Conservation (phyloP, 2,888 invertebrate genomes). For the Apodemia hepburni region DNA sequence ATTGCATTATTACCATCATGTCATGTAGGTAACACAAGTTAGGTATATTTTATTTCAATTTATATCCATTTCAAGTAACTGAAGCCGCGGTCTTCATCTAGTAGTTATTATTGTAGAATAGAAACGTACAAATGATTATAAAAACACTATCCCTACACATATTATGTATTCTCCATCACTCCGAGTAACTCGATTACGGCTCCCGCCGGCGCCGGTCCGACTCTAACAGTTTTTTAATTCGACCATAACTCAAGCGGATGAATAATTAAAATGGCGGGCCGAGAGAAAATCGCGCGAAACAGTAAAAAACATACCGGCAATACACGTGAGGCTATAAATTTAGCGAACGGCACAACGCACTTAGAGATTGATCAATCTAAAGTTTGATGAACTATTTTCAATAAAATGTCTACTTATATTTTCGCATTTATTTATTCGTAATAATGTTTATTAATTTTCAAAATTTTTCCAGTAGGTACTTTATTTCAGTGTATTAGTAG, state of each 20-base stretch:
- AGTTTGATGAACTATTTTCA: neutral
- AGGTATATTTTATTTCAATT: too few relatives aligned
- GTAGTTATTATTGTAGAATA: constrained; percentile 2
- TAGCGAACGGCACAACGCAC: constrained; percentile 70
- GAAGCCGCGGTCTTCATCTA: too few relatives aligned
- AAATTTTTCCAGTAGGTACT: too few relatives aligned
- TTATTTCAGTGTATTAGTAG: too few relatives aligned
- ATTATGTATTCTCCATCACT: constrained; percentile 74
- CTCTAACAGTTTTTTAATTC: constrained; percentile 81
- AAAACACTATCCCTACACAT: constrained; percentile 27
- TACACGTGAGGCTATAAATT: constrained; percentile 65
- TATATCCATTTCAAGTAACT: too few relatives aligned
- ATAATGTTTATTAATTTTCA: neutral
- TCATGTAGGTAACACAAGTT: too few relatives aligned
- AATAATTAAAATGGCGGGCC: constrained; percentile 77
- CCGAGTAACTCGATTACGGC: constrained; percentile 72
- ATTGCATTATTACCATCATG: too few relatives aligned
- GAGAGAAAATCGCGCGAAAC: constrained; percentile 61
- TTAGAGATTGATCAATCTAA: constrained; percentile 51
- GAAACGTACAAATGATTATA: constrained; percentile 14
- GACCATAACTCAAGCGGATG: constrained; percentile 79
- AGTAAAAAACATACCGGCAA: constrained; percentile 60
- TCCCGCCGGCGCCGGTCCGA: constrained; percentile 71
- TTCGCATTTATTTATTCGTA: neutral
- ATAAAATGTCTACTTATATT: neutral